These are phyloP conservation scores for Acanthiza pusilla DNA, from an alignment of 2,797 vertebrate genomes.

Conservation along the genomic window DNA sequence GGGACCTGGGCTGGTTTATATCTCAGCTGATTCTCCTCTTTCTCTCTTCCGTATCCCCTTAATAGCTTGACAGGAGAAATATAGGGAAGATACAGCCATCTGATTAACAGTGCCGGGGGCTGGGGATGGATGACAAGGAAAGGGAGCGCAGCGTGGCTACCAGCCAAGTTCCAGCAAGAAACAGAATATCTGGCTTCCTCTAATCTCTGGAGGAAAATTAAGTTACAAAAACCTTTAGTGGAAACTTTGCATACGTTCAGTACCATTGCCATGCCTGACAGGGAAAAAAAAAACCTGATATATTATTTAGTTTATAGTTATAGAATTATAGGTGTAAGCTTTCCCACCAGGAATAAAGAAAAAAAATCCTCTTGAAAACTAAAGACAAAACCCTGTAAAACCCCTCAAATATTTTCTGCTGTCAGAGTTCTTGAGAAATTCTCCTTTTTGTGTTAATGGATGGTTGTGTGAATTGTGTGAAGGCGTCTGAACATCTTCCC, in stretches of 20 bases:
- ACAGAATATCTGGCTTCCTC: slow-evolving; percentile 71
- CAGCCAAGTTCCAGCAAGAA: slow-evolving; percentile 69
- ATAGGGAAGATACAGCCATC: slow-evolving; percentile 61
- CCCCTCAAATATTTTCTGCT: not conserved
- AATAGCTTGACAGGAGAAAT: slow-evolving; percentile 68
- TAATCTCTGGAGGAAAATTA: slow-evolving; percentile 72
- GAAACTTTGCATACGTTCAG: slow-evolving; percentile 65
- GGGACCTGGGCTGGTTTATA: slow-evolving; percentile 52
- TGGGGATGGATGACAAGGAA: slow-evolving; percentile 44
- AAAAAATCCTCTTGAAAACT: not conserved
- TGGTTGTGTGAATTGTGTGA: not conserved
- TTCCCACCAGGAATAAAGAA: not conserved
- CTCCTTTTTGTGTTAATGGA: not conserved
- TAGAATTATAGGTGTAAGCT: slow-evolving; percentile 50
- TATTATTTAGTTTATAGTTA: slow-evolving; percentile 69
- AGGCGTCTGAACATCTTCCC: not conserved
- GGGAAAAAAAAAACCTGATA: slow-evolving; percentile 9
- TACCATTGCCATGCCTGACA: slow-evolving; percentile 63
- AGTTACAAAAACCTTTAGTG: slow-evolving; percentile 71
- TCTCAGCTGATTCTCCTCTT: slow-evolving; percentile 58
- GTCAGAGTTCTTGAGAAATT: not conserved
- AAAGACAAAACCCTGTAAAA: not conserved
- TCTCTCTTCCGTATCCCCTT: slow-evolving; percentile 51
- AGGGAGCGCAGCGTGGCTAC: slow-evolving; percentile 45
- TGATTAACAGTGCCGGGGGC: slow-evolving; percentile 57